These are phyloP conservation scores for Xenus cinereus DNA, from an alignment of 2,113 vertebrate species.

Conservation along the genomic window DNA sequence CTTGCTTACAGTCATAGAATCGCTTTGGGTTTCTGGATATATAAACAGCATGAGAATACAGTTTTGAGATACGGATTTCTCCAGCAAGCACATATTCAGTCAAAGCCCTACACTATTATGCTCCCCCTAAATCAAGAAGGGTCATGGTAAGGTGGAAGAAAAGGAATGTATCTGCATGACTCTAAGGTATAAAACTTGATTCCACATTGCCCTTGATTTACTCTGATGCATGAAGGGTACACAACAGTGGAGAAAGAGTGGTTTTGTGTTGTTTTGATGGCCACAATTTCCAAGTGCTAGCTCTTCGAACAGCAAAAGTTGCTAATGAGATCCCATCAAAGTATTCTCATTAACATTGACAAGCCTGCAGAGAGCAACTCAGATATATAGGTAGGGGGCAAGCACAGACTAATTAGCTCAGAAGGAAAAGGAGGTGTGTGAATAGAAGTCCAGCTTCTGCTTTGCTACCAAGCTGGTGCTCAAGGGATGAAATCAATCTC, in stretches of 20 bases:
- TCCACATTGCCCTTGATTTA: background rate
- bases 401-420: background rate
- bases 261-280: background rate
- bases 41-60: background rate
- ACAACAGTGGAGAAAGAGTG: background rate
- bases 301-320: background rate
- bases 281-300: background rate
- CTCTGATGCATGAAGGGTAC: background rate
- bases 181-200: background rate
- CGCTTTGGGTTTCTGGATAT: background rate
- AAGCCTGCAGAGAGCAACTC: background rate
- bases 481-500: background rate
- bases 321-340: background rate
- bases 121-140: background rate
- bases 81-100: background rate
- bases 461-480: background rate
- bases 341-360: background rate
- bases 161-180: background rate
- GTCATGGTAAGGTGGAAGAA: background rate
- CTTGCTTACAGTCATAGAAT: background rate
- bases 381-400: background rate
- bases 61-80: background rate
- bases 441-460: background rate
- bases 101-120: accelerated
- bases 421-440: background rate